Evolutionary conservation across 1,140 invertebrate species (phyloP), one percentile per base, ranked within the genome.

Genomic region (Zaprionus camerounensis): DNA sequence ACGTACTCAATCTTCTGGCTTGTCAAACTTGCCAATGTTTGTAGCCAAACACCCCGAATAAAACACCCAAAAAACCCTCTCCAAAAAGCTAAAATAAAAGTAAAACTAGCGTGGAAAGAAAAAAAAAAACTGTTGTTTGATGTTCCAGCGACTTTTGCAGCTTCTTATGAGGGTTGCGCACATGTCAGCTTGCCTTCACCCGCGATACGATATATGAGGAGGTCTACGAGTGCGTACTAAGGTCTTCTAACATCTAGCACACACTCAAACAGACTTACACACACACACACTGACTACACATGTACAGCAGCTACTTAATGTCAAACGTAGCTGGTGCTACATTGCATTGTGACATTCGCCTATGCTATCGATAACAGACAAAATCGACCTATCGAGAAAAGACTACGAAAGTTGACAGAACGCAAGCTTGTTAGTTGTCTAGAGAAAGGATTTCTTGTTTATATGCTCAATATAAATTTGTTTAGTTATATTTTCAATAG

Each of bases 11-110:
- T 90, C 85, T 90, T 90, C 82, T 82, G 86, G 70, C 73, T 77
- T 90, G 85, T 90, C 85, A 90, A 90, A 91, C 81, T 90, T 90
- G 85, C 81, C 85, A 85, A 90, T 88, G 85, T 88, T 69, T 86
- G 83, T 78, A 75, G 57, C 77, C 80, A 66, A 58, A 62, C 28
- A 34, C 58, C 5, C 34, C 22, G 20, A 7, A 51, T n/a, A 44
- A 49, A 20, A 41, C 9, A 24, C 11, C 9, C 20, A 56, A 20
- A 56, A 66, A 9, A 11, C n/a, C 38, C 41, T 20, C 20, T 20
- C 53, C 7, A 15, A 41, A 41, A 24, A 55, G 1, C 9, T 13
- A 24, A 26, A 56, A 56, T 28, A 26, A 56, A 56, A 28, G 24
- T 26, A 56, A 56, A 56, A 56, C 24, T 46, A 46, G n/a, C 41